Base-by-base conservation (phyloP, 2,888 invertebrate species). In the Aromia moschata region DNA sequence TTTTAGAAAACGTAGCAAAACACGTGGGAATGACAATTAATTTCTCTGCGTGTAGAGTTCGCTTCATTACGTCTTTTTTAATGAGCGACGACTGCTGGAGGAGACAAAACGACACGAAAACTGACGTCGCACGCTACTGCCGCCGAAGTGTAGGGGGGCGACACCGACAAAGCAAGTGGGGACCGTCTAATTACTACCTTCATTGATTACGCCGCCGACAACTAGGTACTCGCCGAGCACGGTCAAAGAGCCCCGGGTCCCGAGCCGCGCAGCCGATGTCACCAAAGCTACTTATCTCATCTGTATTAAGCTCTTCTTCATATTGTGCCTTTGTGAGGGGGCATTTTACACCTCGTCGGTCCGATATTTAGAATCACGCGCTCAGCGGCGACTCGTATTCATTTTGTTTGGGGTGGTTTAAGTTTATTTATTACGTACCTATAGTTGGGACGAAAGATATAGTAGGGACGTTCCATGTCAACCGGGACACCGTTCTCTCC, bases 161-260 rank as follows among this genome's bases (percentile, higher is more conserved):
- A 57, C 45, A 61, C 70, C 70, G 81, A 80, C 80, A 83, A 84
- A 83, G 83, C 73, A 81, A 78, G 67, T 69, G 67, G 68, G 70
- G 70, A 69, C 58, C 62, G 58, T 68, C 69, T 70, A 64, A 72
- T 70, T 70, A 69, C 68, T 56, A 60, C 60, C 57, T 62, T 62
- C 68, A 71, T 70, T 69, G 69, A 69, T 65, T 68, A 67, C 47
- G 60, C 63, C 63, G 67, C 62, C 66, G 65, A 59, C 65, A 56
- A 56, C 56, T 63, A n/a, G n/a, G n/a, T n/a, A 52, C 56, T 46
- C 52, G 49, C 58, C 52, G 54, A 57, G 51, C 45, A 57, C 58
- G 62, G 61, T 65, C 63, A 62, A 60, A 57, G 56, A 59, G 55
- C 54, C 52, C 49, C 57, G 56, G 57, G 55, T 51, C 52, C 49